Evolutionary conservation across 2,113 vertebrate species (phyloP), one percentile per base, ranked within the genome.

Genomic region (Hippocampus comes): DNA sequence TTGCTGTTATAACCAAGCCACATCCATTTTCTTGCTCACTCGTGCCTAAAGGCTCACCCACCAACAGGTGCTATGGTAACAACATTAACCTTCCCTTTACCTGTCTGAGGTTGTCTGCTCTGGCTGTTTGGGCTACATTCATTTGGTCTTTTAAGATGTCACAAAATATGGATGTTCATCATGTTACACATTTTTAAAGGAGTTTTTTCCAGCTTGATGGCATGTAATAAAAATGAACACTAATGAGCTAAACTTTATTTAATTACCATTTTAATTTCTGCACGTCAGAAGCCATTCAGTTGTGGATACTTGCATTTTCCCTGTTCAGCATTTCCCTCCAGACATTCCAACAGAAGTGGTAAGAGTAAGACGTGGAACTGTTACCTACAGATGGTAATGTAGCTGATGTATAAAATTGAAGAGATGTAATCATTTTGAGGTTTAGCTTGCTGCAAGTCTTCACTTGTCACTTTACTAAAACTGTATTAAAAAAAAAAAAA

Each of bases 301-400:
- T 67, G 46, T 65, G 41, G 12, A 34, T 48, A 34, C 66, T 38
- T 21, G 8, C 18, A 34, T 48, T 51, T 67, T 1, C 43, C 6
- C 11, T 65, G 9, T 51, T 34, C 21, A 68, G 48, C 17, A 49
- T 20, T 67, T 11, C 27, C 14, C 43, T 51, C 48, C 66, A 53
- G 49, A 68, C 67, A 68, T 68, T 68, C 67, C 51, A 68, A 67
- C 46, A 67, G 65, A 66, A 43, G n/a, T 25, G 23, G 12, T 20
- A 20, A n/a, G n/a, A 43, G 9, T 65, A 43, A 49, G 18, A 21
- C 1, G 11, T 46, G 63, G 4, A 21, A 34, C 18, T 51, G 18
- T 53, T 6, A 49, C 12, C 9, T 17, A 67, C 23, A 49, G 5
- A 9, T 56, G 55, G 27, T 51, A 53, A 55, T n/a, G 48, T 68